Conservation (phyloP, 2,888 invertebrate genomes). For the Metalampra italica region DNA sequence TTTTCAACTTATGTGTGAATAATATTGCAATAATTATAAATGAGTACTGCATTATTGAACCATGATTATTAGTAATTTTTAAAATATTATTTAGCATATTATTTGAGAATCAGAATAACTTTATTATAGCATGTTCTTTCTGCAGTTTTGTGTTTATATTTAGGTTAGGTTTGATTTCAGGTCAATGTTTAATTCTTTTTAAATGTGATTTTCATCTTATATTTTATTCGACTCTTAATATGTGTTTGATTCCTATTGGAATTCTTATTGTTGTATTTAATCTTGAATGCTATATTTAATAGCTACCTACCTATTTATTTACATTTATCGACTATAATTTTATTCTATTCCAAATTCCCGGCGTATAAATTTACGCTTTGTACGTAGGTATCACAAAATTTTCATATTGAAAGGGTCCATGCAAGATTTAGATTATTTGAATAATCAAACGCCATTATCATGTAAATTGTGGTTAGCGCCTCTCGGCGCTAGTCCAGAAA, state of each 20-base stretch:
- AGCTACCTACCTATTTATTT: background rate
- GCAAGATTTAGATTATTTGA: conserved; percentile 44
- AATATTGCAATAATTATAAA: background rate
- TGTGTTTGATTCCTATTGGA: no score
- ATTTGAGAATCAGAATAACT: no score
- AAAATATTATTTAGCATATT: background rate
- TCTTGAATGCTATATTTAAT: background rate
- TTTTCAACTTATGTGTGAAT: conserved; percentile 14
- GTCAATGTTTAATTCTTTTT: no score
- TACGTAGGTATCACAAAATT: no score
- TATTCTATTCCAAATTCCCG: background rate
- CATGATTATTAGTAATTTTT: background rate
- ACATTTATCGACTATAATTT: background rate
- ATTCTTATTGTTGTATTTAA: no score
- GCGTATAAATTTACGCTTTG: background rate
- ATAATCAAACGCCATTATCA: conserved; percentile 54
- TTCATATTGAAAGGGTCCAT: no score
- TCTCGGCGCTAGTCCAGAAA: conserved; percentile 54
- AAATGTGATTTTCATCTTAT: no score
- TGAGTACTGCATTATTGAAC: conserved; percentile 1
- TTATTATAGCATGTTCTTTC: no score
- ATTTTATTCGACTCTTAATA: no score
- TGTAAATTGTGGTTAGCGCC: conserved; percentile 68
- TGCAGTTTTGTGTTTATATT: no score
- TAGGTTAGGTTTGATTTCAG: no score